Evolutionary conservation across 2,888 invertebrate species (phyloP).

Genomic region (Agrotis clavis): DNA sequence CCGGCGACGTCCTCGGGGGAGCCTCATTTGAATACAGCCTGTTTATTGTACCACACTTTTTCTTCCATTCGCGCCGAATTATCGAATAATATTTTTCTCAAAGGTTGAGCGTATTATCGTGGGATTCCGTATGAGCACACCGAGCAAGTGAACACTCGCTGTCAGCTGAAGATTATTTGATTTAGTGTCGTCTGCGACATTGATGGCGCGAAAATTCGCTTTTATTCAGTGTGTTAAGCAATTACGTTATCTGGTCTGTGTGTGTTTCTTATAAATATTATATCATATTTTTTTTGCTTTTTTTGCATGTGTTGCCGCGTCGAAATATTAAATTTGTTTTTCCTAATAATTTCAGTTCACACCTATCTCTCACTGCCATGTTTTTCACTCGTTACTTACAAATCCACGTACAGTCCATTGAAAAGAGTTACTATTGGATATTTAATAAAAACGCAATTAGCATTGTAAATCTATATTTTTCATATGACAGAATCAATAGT

Average conservation of each 20-base stretch:
- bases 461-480: no score
- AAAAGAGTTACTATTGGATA: no score
- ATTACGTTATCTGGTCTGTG: slow-evolving; percentile 51
- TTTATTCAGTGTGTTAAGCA: slow-evolving; percentile 65
- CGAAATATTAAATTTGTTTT: neutral
- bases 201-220: slow-evolving; percentile 60
- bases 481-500: no score
- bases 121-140: slow-evolving; percentile 76
- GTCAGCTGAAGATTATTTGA: slow-evolving; percentile 76
- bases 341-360: neutral
- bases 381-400: neutral
- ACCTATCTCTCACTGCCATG: neutral
- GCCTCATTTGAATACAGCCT: slow-evolving; percentile 88
- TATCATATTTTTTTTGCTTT: neutral
- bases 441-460: no score
- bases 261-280: slow-evolving; percentile 24
- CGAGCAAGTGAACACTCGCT: slow-evolving; percentile 69
- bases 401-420: neutral
- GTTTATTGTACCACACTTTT: slow-evolving; percentile 85
- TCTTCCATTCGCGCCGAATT: slow-evolving; percentile 78
- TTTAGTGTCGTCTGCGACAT: slow-evolving; percentile 71
- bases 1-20: slow-evolving; percentile 68
- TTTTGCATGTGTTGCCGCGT: neutral
- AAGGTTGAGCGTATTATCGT: slow-evolving; percentile 82
- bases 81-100: slow-evolving; percentile 85